These are phyloP conservation scores for Onychostruthus taczanowskii DNA, from an alignment of 2,113 vertebrate species.

Conservation along the genomic window DNA sequence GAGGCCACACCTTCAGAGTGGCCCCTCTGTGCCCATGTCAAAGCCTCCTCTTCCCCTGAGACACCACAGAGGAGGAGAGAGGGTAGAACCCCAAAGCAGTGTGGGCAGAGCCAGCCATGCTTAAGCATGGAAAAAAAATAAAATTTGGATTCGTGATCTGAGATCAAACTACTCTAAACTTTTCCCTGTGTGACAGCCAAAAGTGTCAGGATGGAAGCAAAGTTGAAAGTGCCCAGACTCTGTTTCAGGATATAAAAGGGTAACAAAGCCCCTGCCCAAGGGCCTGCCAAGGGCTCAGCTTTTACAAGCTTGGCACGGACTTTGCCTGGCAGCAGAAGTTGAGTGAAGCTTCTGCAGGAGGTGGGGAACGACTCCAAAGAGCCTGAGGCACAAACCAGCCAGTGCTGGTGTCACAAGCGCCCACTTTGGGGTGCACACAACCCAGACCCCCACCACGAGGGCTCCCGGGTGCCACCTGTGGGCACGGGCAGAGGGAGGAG, in stretches of 20 bases:
- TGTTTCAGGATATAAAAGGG: not conserved
- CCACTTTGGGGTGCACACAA: not conserved
- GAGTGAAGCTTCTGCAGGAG: not conserved
- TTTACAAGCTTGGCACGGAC: not conserved
- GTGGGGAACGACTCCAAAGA: not conserved
- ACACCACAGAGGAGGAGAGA: not conserved
- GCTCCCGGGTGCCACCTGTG: not conserved
- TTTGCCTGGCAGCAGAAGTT: not conserved
- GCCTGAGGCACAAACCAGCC: not conserved
- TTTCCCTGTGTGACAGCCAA: not conserved
- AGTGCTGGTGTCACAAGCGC: not conserved
- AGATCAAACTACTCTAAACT: not conserved
- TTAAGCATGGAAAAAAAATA: not conserved
- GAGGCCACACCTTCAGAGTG: not conserved
- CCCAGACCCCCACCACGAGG: fast-evolving
- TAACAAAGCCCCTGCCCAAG: fast-evolving
- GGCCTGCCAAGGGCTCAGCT: not conserved
- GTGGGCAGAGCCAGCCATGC: not conserved
- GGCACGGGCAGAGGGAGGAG: not conserved
- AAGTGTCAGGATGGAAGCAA: not conserved
- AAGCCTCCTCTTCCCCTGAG: not conserved
- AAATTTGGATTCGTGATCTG: not conserved
- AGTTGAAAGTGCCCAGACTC: not conserved
- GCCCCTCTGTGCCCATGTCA: not conserved
- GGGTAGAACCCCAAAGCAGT: not conserved